A percentile compares a stretch with the other conserved stretches of the same genome.
phyloP scores from a whole-genome alignment of 2,113 vertebrate species.

The Poicephalus meyeri region DNA sequence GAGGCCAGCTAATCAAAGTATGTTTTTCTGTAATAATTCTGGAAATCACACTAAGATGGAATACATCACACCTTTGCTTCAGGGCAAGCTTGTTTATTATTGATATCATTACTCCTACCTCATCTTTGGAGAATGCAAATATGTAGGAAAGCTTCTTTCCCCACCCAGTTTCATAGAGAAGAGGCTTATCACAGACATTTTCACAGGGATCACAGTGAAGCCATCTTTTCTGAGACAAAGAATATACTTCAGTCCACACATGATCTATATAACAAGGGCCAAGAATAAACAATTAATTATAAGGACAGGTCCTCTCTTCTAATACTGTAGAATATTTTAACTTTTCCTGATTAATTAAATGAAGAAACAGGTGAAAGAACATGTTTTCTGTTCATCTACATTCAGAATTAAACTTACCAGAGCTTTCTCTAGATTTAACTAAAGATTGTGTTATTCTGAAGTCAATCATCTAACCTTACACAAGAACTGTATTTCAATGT shows the following conservation, averaged over 20 bases:
- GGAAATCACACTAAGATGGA: neutral
- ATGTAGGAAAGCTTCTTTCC: slow-evolving; percentile 94
- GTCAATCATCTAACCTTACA: neutral
- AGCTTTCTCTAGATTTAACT: neutral
- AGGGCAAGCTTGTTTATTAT: neutral
- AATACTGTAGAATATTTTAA: neutral
- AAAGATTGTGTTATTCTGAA: neutral
- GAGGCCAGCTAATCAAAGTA: neutral
- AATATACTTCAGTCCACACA: slow-evolving; percentile 96
- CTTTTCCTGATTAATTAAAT: neutral
- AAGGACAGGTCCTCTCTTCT: neutral
- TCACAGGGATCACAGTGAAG: slow-evolving; percentile 96
- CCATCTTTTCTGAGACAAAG: slow-evolving; percentile 88
- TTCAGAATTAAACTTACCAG: neutral
- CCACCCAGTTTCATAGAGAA: slow-evolving; percentile 96
- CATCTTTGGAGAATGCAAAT: slow-evolving; percentile 94
- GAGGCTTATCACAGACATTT: slow-evolving; percentile 91
- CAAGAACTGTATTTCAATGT: neutral
- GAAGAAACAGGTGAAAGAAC: neutral
- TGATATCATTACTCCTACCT: slow-evolving; percentile 75
- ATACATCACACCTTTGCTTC: neutral
- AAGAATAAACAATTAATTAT: neutral
- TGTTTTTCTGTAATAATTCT: neutral
- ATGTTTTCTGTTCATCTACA: neutral
- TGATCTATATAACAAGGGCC: slow-evolving; percentile 81